Evolutionary conservation across 2,888 invertebrate genomes (phyloP).

Genomic region (Timema podura): DNA sequence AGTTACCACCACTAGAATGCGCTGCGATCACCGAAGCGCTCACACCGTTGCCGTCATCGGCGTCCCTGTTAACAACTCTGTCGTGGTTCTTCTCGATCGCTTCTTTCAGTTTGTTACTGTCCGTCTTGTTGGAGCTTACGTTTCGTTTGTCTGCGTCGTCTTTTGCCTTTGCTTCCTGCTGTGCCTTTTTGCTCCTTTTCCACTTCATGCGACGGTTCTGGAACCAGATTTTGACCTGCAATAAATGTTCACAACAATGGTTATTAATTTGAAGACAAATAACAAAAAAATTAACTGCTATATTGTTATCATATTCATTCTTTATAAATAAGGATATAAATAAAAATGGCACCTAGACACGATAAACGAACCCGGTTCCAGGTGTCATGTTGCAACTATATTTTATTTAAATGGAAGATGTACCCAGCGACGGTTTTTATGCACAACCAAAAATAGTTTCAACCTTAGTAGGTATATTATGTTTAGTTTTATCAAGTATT

Average conservation of each 20-base stretch:
- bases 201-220: constrained; percentile 98
- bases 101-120: not conserved
- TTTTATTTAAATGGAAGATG: no score
- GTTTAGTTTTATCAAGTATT: no score
- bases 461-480: no score
- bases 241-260: not conserved
- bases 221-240: constrained; percentile 96
- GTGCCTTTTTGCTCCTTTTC: constrained; percentile 96
- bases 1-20: constrained; percentile 18
- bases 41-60: constrained; percentile 19
- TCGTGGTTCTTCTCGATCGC: not conserved
- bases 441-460: not conserved
- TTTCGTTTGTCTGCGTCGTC: constrained; percentile 34
- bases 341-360: not conserved
- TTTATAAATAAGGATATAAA: not conserved
- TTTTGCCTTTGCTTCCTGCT: constrained; percentile 65
- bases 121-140: constrained; percentile 5
- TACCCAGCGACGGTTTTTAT: no score
- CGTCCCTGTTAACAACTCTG: not conserved
- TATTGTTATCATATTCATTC: not conserved
- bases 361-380: not conserved
- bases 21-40: not conserved
- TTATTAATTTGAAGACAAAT: not conserved
- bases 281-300: not conserved
- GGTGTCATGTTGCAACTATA: no score